Evolutionary conservation across 2,888 invertebrate species (phyloP).

Genomic region (Polyommatus icarus): DNA sequence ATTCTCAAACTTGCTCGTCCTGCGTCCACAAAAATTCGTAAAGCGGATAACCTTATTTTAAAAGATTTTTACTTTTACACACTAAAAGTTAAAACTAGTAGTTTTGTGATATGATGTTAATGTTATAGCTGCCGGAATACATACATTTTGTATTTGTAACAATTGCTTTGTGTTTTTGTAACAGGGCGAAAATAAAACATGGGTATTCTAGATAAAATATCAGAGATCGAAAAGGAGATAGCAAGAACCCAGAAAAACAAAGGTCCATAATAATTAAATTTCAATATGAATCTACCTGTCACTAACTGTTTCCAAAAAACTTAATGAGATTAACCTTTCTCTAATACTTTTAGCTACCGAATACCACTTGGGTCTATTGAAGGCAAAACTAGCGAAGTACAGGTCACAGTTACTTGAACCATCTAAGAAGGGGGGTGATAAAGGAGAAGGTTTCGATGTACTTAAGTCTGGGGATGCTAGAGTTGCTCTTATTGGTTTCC

Average conservation of each 20-base stretch:
- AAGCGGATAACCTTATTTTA: constrained; percentile 42
- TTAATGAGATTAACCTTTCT: neutral
- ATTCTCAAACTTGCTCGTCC: neutral
- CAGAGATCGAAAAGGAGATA: constrained; percentile 99
- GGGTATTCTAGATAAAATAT: constrained; percentile 99
- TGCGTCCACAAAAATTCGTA: constrained; percentile 35
- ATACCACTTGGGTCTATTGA: constrained; percentile 98
- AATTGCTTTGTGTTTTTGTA: neutral
- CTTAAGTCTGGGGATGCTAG: constrained; percentile 99
- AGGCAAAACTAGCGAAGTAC: constrained; percentile 98
- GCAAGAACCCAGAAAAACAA: constrained; percentile 99
- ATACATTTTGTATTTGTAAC: neutral
- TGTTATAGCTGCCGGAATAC: constrained; percentile 31
- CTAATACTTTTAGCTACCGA: constrained; percentile 90
- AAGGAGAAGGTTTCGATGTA: constrained; percentile 99
- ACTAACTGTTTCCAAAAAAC: neutral
- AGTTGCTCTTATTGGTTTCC: constrained; percentile 98
- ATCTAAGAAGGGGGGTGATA: constrained; percentile 92
- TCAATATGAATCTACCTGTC: neutral
- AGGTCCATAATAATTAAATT: constrained; percentile 80
- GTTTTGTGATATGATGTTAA: constrained; percentile 38
- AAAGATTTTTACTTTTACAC: constrained; percentile 33
- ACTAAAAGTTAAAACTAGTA: neutral
- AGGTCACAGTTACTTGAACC: constrained; percentile 97
- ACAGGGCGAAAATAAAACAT: constrained; percentile 72